Evolutionary conservation across 2,888 invertebrate genomes (phyloP), one percentile per base, ranked within the genome.

Genomic region (Buathra laborator): DNA sequence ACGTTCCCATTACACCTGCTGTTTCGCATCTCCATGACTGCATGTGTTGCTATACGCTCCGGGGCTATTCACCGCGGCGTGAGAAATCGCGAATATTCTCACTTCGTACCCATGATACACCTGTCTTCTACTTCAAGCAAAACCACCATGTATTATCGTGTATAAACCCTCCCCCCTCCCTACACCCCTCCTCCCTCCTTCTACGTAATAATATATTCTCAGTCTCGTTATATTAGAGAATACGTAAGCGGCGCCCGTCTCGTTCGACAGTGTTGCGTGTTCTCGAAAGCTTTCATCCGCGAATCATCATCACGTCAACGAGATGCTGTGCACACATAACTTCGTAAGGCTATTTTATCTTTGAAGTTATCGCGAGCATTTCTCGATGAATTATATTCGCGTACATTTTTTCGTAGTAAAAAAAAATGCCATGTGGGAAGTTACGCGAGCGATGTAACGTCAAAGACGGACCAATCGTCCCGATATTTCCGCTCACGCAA

Each of bases 1-100:
- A 81, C 82, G 85, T 85, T 85, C 85, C 81, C 85, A 85, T 85
- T 85, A 85, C 85, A 85, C 82, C 85, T 81, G 85, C 79, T 48
- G 16, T 62, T 68, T 46, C 68, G 44, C 19, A 37, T 64, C 64
- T 70, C 48, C 48, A 24, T 64, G 51, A 32, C 59, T 37, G 37
- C 37, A 37, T 37, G 37, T 37, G 56, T 46, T 59, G 53, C 32
- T 70, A 7, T n/a, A 19, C 16, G 29, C 62, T 59, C 19, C 37
- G 79, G 85, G 37, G 78, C 67, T 53, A 51, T 75, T 85, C 66
- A 78, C 79, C 75, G 51, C 68, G 62, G 64, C 85, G 78, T 85
- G 85, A 82, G 85, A 85, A 85, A 85, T 81, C 66, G 66, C 48
- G 43, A 71, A 81, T 81, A 79, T 79, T 78, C 75, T 37, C 19